Conservation (phyloP, 2,113 vertebrate genomes). For the Colinus virginianus region DNA sequence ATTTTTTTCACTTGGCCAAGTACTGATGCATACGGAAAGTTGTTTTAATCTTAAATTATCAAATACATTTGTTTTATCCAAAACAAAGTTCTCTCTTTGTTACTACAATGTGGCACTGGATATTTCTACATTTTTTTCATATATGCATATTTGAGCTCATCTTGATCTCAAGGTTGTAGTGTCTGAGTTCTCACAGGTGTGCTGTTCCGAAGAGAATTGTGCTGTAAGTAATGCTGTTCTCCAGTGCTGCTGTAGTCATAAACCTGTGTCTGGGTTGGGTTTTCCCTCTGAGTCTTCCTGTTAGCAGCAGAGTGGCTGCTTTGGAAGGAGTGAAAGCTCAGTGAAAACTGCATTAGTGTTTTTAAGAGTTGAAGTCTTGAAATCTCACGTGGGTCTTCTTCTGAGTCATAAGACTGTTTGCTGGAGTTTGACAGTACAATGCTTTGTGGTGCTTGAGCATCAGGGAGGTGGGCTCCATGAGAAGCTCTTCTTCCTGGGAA, state of each 20-base stretch:
- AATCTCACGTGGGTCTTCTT: neutral
- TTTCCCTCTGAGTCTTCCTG: neutral
- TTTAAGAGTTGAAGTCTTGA: neutral
- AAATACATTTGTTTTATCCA: conserved; percentile 21
- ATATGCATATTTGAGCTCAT: conserved; percentile 24
- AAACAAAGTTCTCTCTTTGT: conserved; percentile 22
- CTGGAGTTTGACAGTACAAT: neutral
- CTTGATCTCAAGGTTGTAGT: neutral
- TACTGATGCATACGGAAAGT: conserved; percentile 2
- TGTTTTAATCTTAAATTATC: conserved; percentile 30
- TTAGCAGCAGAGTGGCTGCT: neutral
- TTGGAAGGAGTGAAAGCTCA: neutral
- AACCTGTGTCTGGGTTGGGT: neutral
- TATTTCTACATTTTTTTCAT: conserved; percentile 46
- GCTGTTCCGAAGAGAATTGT: neutral
- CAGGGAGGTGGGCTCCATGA: neutral
- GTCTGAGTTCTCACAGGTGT: neutral
- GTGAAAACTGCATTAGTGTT: neutral
- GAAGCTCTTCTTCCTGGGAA: neutral
- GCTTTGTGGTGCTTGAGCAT: neutral
- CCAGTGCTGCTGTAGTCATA: neutral
- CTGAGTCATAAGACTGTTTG: neutral
- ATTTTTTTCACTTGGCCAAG: neutral
- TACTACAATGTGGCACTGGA: conserved; percentile 2
- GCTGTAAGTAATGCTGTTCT: neutral